A percentile compares a stretch with the other conserved stretches of the same genome.
These are phyloP conservation scores for Acrocephalus scirpaceus DNA, from an alignment of 2,797 vertebrate species.

Conservation along the genomic window DNA sequence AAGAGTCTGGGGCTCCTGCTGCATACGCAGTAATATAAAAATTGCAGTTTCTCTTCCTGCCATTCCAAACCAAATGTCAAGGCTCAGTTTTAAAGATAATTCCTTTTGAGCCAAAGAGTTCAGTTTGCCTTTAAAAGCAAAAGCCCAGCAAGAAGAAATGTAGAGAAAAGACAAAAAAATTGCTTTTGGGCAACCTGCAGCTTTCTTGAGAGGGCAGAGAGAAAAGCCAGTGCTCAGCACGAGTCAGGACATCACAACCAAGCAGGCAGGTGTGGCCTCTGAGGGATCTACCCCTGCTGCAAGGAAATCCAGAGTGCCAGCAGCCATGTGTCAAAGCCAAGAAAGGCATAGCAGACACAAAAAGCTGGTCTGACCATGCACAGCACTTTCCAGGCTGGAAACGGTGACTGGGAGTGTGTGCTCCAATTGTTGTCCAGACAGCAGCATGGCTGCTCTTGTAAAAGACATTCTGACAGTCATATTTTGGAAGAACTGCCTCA, in stretches of 20 bases:
- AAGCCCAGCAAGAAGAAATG: not conserved
- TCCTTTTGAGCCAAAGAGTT: not conserved
- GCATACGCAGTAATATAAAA: not conserved
- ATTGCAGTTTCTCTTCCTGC: not conserved
- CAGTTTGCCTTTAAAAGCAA: not conserved
- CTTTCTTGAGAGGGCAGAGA: not conserved
- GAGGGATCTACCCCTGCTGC: not conserved
- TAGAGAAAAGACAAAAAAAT: not conserved
- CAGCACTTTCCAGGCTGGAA: not conserved
- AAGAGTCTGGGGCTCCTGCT: not conserved
- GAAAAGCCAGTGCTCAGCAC: not conserved
- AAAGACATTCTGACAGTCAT: not conserved
- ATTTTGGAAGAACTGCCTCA: not conserved
- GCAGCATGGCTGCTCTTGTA: not conserved
- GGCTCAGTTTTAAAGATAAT: not conserved
- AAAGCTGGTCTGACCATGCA: not conserved
- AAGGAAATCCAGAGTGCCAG: not conserved
- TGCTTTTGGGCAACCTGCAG: not conserved
- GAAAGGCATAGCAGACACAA: not conserved
- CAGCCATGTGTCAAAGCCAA: fast-evolving
- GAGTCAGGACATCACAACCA: not conserved
- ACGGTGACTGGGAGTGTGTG: fast-evolving
- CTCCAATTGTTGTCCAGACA: not conserved
- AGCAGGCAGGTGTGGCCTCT: not conserved
- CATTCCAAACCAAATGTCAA: not conserved